Percentiles rank a stretch among this genome's conserved stretches.
These are phyloP conservation scores for Agapornis roseicollis DNA, from an alignment of 2,113 vertebrate genomes.

Conservation along the genomic window DNA sequence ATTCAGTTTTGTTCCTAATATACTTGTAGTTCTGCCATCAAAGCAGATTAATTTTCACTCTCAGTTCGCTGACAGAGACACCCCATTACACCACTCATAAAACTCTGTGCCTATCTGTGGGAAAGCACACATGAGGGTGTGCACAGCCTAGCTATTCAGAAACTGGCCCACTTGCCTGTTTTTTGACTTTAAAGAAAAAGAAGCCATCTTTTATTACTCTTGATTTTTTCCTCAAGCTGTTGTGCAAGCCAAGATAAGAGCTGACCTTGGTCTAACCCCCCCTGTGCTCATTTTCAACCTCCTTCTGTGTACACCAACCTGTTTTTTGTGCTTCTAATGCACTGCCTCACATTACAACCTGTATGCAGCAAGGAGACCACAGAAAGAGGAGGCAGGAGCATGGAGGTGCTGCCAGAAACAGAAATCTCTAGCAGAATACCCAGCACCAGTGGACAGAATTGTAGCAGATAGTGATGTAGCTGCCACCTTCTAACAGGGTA, in stretches of 20 bases:
- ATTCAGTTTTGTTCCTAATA: not conserved
- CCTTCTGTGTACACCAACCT: not conserved
- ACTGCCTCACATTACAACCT: accelerated
- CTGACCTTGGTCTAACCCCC: not conserved
- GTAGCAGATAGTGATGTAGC: not conserved
- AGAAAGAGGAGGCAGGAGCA: not conserved
- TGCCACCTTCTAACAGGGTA: not conserved
- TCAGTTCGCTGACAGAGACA: not conserved
- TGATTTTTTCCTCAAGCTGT: not conserved
- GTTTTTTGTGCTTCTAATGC: not conserved
- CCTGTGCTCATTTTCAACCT: not conserved
- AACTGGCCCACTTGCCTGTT: not conserved
- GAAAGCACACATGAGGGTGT: not conserved
- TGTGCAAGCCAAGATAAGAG: not conserved
- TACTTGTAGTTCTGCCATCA: not conserved
- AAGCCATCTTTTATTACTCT: not conserved
- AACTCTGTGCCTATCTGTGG: not conserved
- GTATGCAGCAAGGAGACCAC: accelerated
- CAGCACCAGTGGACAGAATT: accelerated
- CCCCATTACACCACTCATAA: not conserved
- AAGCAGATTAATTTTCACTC: constrained; percentile 5
- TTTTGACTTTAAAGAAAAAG: not conserved
- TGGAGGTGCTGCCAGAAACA: not conserved
- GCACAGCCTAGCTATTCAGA: not conserved
- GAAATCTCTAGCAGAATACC: not conserved